Base-by-base conservation (phyloP, 2,113 vertebrate species). In the Misgurnus anguillicaudatus region DNA sequence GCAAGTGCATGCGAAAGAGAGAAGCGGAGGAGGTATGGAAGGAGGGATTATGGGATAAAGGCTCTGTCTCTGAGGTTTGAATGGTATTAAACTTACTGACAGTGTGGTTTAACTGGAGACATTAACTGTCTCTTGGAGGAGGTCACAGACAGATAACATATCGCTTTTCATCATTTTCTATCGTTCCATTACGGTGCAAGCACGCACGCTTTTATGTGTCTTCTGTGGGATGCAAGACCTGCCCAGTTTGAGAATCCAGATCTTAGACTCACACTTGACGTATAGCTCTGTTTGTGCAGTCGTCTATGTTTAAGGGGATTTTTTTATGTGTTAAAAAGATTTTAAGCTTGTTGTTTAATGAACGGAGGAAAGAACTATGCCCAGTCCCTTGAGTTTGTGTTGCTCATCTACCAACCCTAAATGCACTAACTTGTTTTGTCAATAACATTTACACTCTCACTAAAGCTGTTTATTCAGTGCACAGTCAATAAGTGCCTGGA, bases 51-150 rank as follows among this genome's bases (percentile, higher is more conserved):
- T 14, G 9, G 75, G 62, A 57, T 69, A 61, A 82, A 19, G 60
- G 6, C 82, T 87, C 31, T 85, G 84, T 88, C 84, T 88, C 80
- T 91, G 91, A 89, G 91, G 90, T 91, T 91, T 90, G 89, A 89
- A 91, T 83, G 81, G 68, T 0, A 87, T 58, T 41, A 63, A 71
- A 80, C 84, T 85, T 87, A 84, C 88, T 90, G 87, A 88, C 84
- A 75, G 72, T 87, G 87, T 80, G 73, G 86, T 87, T 87, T 60
- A 17, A 85, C 87, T 85, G 82, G 86, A 89, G 88, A 87, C 88
- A 81, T 83, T 21, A 74, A 80, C 84, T 88, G 87, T 80, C 70
- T 78, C 69, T 45, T 57, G 47, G 31, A 77, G 41, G 78, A 55
- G 72, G 65, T 55, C 47, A 42, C 66, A 71, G 19, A 68, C 48